These are phyloP conservation scores for Ptychochromis oligacanthus DNA, from an alignment of 2,113 vertebrate species.

Conservation along the genomic window DNA sequence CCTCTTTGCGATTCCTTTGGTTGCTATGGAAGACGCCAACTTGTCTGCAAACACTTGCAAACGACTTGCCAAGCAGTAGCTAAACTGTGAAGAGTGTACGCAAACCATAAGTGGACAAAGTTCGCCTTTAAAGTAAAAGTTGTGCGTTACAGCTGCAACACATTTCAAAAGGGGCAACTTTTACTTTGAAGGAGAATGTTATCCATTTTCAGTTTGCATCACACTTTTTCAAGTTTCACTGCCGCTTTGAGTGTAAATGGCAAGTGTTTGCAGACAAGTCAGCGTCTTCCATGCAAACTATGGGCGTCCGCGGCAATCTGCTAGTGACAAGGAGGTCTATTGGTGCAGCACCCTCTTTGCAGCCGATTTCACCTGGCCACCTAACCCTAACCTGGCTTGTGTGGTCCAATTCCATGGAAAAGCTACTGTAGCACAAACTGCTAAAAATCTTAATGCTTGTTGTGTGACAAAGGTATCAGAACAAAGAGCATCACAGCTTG, in stretches of 20 bases:
- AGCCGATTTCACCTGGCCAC: too few species aligned
- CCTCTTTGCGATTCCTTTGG: not conserved
- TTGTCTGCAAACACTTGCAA: not conserved
- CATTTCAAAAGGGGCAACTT: not conserved
- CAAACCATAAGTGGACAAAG: not conserved
- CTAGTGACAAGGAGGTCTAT: too few species aligned
- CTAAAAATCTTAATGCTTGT: not conserved
- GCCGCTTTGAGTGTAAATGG: too few species aligned
- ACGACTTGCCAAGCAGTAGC: not conserved
- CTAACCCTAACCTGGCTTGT: too few species aligned
- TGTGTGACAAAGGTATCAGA: not conserved
- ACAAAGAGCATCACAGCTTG: not conserved
- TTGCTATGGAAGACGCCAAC: not conserved
- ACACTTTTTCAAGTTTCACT: too few species aligned
- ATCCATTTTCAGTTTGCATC: not conserved
- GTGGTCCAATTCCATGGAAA: not conserved
- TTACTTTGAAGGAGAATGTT: not conserved
- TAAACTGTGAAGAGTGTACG: not conserved
- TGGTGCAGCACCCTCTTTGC: too few species aligned
- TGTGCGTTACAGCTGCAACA: not conserved
- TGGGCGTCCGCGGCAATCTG: too few species aligned
- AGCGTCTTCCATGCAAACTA: too few species aligned
- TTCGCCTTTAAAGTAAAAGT: not conserved
- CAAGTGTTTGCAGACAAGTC: too few species aligned
- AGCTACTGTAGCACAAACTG: too few species aligned